Evolutionary conservation across 2,113 vertebrate genomes (phyloP).

Genomic region (Peromyscus leucopus): DNA sequence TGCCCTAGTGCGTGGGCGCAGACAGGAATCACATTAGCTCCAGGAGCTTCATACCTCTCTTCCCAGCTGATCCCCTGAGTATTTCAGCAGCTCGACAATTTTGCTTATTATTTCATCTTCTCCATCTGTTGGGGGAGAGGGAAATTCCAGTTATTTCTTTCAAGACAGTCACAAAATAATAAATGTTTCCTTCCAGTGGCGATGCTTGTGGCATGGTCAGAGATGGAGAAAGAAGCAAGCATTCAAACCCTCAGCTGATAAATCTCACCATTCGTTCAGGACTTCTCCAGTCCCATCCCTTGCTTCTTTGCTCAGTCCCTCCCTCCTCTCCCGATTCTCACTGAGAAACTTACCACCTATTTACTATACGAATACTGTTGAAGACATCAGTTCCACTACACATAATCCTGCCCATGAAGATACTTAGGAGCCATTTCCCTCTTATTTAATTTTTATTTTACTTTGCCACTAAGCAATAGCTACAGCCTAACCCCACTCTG

Average conservation of each 20-base stretch:
- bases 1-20: background rate
- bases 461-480: background rate
- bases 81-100: constrained; percentile 89
- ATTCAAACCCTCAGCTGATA: background rate
- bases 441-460: background rate
- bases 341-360: background rate
- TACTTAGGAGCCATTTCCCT: background rate
- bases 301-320: background rate
- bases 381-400: background rate
- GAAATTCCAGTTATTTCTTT: constrained; percentile 67
- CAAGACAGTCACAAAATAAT: background rate
- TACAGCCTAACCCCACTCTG: background rate
- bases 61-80: constrained; percentile 87
- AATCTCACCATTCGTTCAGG: background rate
- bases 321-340: background rate
- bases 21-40: background rate
- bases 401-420: background rate
- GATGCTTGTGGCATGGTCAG: background rate
- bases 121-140: constrained; percentile 69
- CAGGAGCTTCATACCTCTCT: constrained; percentile 83
- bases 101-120: constrained; percentile 85
- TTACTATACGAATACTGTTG: background rate
- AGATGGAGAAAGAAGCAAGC: background rate
- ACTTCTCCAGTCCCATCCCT: too few species aligned
- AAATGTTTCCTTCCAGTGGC: background rate